phyloP scores from a whole-genome alignment of 2,888 invertebrate genomes.

The Pimpla rufipes region DNA sequence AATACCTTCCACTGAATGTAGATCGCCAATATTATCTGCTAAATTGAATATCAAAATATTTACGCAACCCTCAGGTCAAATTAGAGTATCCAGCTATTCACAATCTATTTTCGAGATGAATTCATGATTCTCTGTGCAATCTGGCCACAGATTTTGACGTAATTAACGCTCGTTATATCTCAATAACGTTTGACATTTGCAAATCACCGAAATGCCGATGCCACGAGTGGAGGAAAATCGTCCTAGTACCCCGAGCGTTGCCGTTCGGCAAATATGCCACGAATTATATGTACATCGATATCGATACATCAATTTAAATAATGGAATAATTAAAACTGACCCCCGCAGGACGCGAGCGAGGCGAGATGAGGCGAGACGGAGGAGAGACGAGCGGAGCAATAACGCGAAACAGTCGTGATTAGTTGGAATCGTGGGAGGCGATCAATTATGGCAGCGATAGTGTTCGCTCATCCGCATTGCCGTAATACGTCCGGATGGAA shows the following conservation, averaged over 20 bases:
- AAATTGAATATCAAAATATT: too few relatives aligned
- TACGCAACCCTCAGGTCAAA: too few relatives aligned
- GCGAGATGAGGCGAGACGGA: slow-evolving; percentile 30
- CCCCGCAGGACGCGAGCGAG: background rate
- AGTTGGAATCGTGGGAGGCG: slow-evolving; percentile 59
- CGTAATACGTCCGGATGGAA: slow-evolving; percentile 52
- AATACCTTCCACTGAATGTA: too few relatives aligned
- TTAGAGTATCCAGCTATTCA: too few relatives aligned
- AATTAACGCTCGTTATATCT: background rate
- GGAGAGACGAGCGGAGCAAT: slow-evolving; percentile 42
- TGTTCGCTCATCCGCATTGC: slow-evolving; percentile 63
- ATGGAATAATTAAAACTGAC: slow-evolving; percentile 6
- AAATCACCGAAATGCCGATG: background rate
- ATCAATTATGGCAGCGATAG: slow-evolving; percentile 63
- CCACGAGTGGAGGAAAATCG: background rate
- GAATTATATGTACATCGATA: background rate
- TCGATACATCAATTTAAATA: background rate
- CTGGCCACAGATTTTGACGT: background rate
- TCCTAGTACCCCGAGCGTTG: background rate
- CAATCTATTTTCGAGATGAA: too few relatives aligned
- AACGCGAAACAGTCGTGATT: slow-evolving; percentile 58
- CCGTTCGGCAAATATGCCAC: background rate
- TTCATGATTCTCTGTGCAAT: background rate
- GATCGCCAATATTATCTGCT: too few relatives aligned
- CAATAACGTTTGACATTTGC: background rate